Evolutionary conservation across 2,888 invertebrate genomes (phyloP), one percentile per base, ranked within the genome.

Genomic region (Dryomyza anilis): DNA sequence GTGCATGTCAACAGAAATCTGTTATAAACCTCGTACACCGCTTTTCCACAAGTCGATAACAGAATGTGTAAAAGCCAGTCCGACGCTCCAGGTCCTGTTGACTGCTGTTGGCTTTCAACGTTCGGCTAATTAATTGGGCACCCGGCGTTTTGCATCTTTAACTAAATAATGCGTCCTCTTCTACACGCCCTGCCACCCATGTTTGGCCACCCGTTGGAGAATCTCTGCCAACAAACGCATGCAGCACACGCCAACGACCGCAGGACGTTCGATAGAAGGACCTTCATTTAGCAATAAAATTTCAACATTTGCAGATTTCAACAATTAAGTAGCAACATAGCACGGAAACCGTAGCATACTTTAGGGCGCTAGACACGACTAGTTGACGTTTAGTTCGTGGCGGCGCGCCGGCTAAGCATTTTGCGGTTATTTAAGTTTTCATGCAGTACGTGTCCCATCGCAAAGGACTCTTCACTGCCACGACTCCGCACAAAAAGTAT

Each of bases 81-180:
- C 4, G n/a, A n/a, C 39, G 39, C 12, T 14, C n/a, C 39, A n/a
- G 39, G n/a, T n/a, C n/a, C 39, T 39, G 39, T 39, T 39, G 14
- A 39, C 39, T 12, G 39, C 39, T 56, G 52, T 29, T 53, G 43
- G 39, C 59, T 46, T 46, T 59, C 48, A 59, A 48, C 59, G 39
- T 6, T 16, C 8, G 59, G 45, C 46, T 46, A 59, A 48, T 48
- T 59, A 59, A 59, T 59, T 59, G 59, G 33, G 12, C 59, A 23
- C 56, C 39, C 39, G 23, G 39, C 39, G 36, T 25, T 14, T 2
- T 5, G 56, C 12, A 21, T n/a, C 1, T 8, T 25, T 16, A 14
- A 7, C 55, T 21, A 7, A 7, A 50, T 3, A 21, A 19, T 1
- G n/a, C 39, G 3, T 3, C 53, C 29, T n/a, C 27, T 27, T 53